Evolutionary conservation across 2,797 vertebrate genomes (phyloP), one percentile per base, ranked within the genome.

Genomic region (Tangara arthus): DNA sequence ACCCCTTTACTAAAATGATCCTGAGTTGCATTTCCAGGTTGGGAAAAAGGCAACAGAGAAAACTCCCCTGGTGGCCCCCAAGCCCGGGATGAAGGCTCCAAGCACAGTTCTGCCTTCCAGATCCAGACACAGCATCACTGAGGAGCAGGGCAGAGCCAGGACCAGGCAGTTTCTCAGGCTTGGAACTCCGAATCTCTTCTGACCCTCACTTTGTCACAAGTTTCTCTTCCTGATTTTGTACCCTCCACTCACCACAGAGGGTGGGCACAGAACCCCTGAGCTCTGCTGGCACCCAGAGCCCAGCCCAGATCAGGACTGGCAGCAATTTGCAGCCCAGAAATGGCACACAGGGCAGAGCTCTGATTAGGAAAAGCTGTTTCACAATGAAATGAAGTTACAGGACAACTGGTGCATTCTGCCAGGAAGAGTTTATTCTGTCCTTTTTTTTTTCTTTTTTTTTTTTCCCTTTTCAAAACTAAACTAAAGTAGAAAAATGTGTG

Each of bases 321-420:
- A 71, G 27, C 55, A 3, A 0, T 3, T 0, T n/a, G 12, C 28
- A 46, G 79, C 1, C 65, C 73, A 89, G 42, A 77, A 96, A 30
- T 24, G 91, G 95, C 82, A 87, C 4, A 26, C 49, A 41, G 94
- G 94, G 95, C 95, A 93, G 30, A 61, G 91, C 46, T 70, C 44
- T 47, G 87, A 81, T 89, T 6, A 44, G 78, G 87, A 93, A 94
- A 96, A 97, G 92, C 89, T 95, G 93, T 96, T 97, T 68, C 91
- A 72, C 87, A 93, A 81, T 2, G 22, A 69, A 46, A 39, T 2
- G 15, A 77, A 94, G 32, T 73, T 83, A 61, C 82, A 92, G 91
- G 93, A 91, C 91, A 91, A 30, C 20, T 42, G 23, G 26, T n/a
- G 68, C 23, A 59, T 68, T 52, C 78, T 89, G 91, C 91, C 88